Conservation (phyloP, 1,140 invertebrate genomes). For the Artemia franciscana region DNA sequence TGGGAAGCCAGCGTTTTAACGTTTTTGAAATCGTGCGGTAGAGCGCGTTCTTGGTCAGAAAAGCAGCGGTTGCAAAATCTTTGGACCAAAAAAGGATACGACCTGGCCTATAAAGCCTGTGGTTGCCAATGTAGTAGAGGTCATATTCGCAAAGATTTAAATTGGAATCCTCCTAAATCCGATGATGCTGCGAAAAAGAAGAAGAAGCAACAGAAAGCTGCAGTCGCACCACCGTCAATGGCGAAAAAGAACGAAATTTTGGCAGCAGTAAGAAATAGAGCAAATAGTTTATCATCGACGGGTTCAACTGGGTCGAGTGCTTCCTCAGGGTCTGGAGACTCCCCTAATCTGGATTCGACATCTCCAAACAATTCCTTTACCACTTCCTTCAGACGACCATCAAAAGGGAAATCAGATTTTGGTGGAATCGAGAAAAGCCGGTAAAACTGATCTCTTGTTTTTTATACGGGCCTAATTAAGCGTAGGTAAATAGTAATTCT, state of each 20-base stretch:
- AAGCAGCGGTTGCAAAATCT: conserved; percentile 76
- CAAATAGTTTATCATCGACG: conserved; percentile 37
- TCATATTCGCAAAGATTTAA: conserved; percentile 76
- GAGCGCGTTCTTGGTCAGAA: conserved; percentile 79
- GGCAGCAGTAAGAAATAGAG: conserved; percentile 16
- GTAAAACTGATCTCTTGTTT: background rate
- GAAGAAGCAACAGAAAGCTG: conserved; percentile 10
- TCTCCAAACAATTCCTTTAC: background rate
- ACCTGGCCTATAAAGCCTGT: conserved; percentile 61
- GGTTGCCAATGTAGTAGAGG: conserved; percentile 52
- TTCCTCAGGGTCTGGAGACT: conserved; percentile 26
- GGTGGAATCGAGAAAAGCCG: background rate
- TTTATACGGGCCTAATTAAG: too few species aligned
- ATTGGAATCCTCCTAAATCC: conserved; percentile 50
- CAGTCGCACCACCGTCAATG: conserved; percentile 13
- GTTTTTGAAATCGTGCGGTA: conserved; percentile 64
- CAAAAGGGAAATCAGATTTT: background rate
- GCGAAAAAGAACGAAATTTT: conserved; percentile 3
- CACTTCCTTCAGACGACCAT: background rate
- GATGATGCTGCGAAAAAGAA: conserved; percentile 14
- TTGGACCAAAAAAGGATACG: conserved; percentile 93
- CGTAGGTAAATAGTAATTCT: too few species aligned
- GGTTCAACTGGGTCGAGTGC: conserved; percentile 36
- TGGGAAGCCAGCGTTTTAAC: conserved; percentile 37
- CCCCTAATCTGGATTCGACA: background rate